Evolutionary conservation across 2,113 vertebrate species (phyloP), one percentile per base, ranked within the genome.

Genomic region (Campylorhamphus procurvoides): DNA sequence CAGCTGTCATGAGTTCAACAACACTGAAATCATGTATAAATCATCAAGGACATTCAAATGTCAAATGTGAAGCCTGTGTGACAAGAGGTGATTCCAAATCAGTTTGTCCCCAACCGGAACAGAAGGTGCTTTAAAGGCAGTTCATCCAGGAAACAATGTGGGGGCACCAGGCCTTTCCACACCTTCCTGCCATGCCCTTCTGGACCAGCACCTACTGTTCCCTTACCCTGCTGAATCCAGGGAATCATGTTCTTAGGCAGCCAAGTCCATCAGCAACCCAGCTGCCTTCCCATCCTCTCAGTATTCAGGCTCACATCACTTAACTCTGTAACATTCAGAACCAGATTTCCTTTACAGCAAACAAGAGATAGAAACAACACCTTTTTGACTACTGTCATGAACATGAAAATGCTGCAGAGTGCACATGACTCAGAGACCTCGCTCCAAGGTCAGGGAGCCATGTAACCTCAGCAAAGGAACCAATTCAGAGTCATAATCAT

Each of bases 241-340:
- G 22, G 25, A 67, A 35, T 35, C 39, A 7, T 4, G 1, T n/a
- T 49, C 56, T 27, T 18, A 47, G 35, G 37, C 62, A 88, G 82
- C n/a, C 72, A 39, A 50, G 67, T 25, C 60, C 73, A 69, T 35
- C 62, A 53, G 66, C 77, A 84, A 28, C 40, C 27, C 78, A 76
- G 42, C 52, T 59, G 56, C 10, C 69, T 89, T 87, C 63, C 67
- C 49, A 25, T n/a, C 39, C 39, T 55, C 89, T 12, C 5, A 44
- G 37, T 90, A 76, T 83, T 83, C 66, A 90, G 84, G 81, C 77
- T 78, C 68, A 44, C 52, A 73, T 84, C 53, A n/a, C 52, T 92
- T 33, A 95, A 96, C 72, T 89, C 49, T 39, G 6, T 56, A 94
- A 89, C 85, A 87, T 6, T 81, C 71, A 94, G 67, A 94, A 94